These are phyloP conservation scores for Synanthedon formicaeformis DNA, from an alignment of 2,888 invertebrate genomes.

Conservation along the genomic window DNA sequence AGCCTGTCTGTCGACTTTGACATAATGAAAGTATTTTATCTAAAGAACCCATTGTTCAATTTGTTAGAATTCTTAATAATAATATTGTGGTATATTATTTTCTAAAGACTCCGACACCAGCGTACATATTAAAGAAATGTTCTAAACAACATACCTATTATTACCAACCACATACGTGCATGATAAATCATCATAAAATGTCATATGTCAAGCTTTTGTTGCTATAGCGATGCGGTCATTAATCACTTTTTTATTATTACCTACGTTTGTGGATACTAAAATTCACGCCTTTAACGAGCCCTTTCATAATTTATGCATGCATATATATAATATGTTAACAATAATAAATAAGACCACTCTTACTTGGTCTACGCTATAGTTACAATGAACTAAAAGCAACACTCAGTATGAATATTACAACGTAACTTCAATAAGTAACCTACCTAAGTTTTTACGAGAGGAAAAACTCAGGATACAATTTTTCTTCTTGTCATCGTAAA, in stretches of 20 bases:
- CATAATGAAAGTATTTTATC: no score
- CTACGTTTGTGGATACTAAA: slow-evolving; percentile 13
- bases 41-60: no score
- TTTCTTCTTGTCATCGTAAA: no score
- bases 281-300: not conserved
- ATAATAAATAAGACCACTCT: no score
- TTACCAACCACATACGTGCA: not conserved
- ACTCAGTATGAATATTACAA: no score
- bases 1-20: no score
- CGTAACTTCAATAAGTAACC: no score
- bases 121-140: not conserved
- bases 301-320: not conserved
- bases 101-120: not conserved
- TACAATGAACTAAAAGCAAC: no score
- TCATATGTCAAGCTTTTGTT: slow-evolving; percentile 23
- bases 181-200: slow-evolving; percentile 33
- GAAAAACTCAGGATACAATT: no score
- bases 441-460: no score
- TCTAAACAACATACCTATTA: not conserved
- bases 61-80: not conserved
- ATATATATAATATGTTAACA: no score
- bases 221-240: slow-evolving; percentile 19
- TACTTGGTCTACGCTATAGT: no score
- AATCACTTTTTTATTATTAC: slow-evolving; percentile 31
- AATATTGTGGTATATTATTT: not conserved